These are phyloP conservation scores for Benthosema pterotum DNA, from an alignment of 2,797 vertebrate genomes.

Conservation along the genomic window DNA sequence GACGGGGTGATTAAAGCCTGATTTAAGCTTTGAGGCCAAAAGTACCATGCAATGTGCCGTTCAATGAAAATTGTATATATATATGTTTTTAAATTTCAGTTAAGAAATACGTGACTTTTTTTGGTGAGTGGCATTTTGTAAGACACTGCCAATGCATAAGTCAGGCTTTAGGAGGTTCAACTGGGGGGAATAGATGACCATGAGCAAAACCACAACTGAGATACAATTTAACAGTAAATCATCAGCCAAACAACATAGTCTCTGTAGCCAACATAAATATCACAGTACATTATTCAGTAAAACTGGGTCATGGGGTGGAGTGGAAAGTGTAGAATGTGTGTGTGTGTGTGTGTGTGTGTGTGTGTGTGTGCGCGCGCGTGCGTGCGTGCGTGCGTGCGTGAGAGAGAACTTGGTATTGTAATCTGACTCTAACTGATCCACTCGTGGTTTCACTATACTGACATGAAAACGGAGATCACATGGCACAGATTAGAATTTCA, in stretches of 20 bases:
- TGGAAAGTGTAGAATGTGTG: conserved; percentile 48
- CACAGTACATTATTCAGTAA: conserved; percentile 76
- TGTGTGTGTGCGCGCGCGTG: conserved; percentile 17
- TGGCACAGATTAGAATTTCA: conserved; percentile 53
- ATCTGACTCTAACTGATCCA: conserved; percentile 41
- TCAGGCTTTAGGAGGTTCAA: conserved; percentile 13
- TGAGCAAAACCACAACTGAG: conserved; percentile 77
- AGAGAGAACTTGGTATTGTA: conserved; percentile 19
- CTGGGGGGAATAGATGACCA: conserved; percentile 49
- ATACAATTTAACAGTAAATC: conserved; percentile 76
- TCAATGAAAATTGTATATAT: neutral
- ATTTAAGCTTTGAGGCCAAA: no score
- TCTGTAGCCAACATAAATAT: conserved; percentile 74
- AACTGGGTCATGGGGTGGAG: conserved; percentile 64
- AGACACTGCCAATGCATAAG: no score
- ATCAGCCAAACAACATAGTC: conserved; percentile 74
- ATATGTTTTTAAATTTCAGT: no score
- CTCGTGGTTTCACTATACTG: conserved; percentile 45
- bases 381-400: conserved; percentile 7
- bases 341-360: conserved; percentile 15
- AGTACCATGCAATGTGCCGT: conserved; percentile 7
- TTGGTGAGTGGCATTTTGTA: no score
- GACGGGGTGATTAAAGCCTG: neutral
- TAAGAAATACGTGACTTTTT: no score
- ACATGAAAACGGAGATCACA: conserved; percentile 43